Conservation (phyloP, 2,797 vertebrate genomes). For the Microchirus variegatus region DNA sequence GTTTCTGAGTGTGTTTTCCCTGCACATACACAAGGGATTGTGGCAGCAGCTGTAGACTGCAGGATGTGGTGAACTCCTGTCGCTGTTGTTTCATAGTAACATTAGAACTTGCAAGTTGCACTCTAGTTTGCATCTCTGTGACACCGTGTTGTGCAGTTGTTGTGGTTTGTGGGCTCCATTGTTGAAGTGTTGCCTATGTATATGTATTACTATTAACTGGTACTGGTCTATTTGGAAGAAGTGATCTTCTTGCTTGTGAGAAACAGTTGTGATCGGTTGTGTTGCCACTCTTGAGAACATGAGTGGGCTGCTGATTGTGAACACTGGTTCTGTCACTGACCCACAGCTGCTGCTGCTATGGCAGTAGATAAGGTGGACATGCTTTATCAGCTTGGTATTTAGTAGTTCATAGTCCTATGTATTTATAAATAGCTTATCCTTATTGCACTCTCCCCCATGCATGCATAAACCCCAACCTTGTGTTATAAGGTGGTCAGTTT, state of each 20-base stretch:
- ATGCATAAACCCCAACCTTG: background rate
- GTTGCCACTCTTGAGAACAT: constrained; percentile 43
- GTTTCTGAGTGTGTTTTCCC: background rate
- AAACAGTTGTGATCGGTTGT: constrained; percentile 27
- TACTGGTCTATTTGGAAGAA: background rate
- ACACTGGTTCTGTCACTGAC: constrained; percentile 36
- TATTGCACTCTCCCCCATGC: too few relatives aligned
- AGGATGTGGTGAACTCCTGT: constrained; percentile 76
- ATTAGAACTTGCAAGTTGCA: constrained; percentile 38
- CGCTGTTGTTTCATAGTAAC: constrained; percentile 48
- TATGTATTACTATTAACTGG: constrained; percentile 11
- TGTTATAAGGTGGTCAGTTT: background rate
- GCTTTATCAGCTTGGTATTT: constrained; percentile 17
- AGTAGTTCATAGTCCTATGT: background rate
- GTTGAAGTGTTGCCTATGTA: background rate
- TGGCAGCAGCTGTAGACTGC: constrained; percentile 56
- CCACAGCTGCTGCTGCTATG: constrained; percentile 17
- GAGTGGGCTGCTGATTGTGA: constrained; percentile 51
- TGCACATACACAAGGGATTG: constrained; percentile 25
- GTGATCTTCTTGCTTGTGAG: constrained; percentile 10
- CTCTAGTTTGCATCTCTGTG: constrained; percentile 32
- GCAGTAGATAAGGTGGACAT: constrained; percentile 45
- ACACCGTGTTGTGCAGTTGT: constrained; percentile 30
- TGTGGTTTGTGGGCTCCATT: constrained; percentile 31
- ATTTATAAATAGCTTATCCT: background rate